Conservation (phyloP, 2,888 invertebrate species). For the Epinotia brunnichana region DNA sequence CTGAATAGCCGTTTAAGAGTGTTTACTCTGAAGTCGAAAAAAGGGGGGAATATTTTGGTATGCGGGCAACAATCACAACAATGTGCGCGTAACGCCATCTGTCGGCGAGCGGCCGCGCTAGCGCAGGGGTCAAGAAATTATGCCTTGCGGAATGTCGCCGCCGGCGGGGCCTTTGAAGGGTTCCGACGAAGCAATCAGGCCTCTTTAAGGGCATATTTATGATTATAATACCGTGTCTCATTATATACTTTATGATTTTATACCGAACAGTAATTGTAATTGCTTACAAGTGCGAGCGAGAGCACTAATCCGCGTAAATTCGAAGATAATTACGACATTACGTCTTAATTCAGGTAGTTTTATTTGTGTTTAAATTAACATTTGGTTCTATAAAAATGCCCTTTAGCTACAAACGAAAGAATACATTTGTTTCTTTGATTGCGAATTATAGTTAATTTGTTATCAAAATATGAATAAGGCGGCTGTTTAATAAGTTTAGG, state of each 20-base stretch:
- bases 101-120: slow-evolving; percentile 71
- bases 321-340: slow-evolving; percentile 39
- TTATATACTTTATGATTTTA: slow-evolving; percentile 82
- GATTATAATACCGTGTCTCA: slow-evolving; percentile 82
- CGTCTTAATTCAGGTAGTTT: slow-evolving; percentile 30
- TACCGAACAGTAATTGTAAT: slow-evolving; percentile 76
- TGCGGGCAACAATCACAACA: slow-evolving; percentile 69
- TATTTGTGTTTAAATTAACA: slow-evolving; percentile 24
- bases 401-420: slow-evolving; percentile 9
- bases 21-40: slow-evolving; percentile 76
- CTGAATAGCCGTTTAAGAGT: slow-evolving; percentile 78
- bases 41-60: slow-evolving; percentile 68
- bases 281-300: slow-evolving; percentile 62
- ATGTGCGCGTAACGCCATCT: slow-evolving; percentile 81
- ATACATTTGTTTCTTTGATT: slow-evolving; percentile 15
- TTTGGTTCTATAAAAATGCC: slow-evolving; percentile 10
- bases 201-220: slow-evolving; percentile 82
- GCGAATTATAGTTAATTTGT: not conserved
- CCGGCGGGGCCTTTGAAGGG: slow-evolving; percentile 79
- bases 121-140: slow-evolving; percentile 74
- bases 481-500: slow-evolving; percentile 11
- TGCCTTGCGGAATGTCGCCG: slow-evolving; percentile 74
- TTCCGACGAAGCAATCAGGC: slow-evolving; percentile 83
- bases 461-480: not conserved
- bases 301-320: slow-evolving; percentile 46